Conservation (phyloP, 2,797 vertebrate genomes). For the Melanotaenia parkinsoni region DNA sequence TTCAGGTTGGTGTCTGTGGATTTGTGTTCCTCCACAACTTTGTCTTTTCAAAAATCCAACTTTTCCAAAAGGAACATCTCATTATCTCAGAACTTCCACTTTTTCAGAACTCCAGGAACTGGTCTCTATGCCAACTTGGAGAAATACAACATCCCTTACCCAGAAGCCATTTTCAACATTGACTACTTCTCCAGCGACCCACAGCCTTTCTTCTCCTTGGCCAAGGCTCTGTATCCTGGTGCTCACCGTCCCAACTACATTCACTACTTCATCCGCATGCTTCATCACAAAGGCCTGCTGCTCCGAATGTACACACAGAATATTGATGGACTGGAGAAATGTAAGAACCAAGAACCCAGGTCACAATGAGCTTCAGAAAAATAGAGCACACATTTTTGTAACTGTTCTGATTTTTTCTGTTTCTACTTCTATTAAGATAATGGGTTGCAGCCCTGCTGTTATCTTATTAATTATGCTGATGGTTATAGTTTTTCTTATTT, state of each 20-base stretch:
- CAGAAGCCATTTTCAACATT: constrained; percentile 85
- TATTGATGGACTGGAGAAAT: constrained; percentile 86
- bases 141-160: constrained; percentile 83
- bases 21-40: not conserved
- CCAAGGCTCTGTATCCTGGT: constrained; percentile 83
- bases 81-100: not conserved
- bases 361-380: not conserved
- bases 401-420: too few relatives aligned
- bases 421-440: too few relatives aligned
- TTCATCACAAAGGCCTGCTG: constrained; percentile 85
- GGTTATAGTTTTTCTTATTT: too few relatives aligned
- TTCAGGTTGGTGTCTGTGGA: constrained; percentile 76
- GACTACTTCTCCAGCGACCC: constrained; percentile 84
- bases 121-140: constrained; percentile 84
- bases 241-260: constrained; percentile 78
- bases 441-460: too few relatives aligned
- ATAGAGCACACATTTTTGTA: too few relatives aligned
- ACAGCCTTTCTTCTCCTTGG: constrained; percentile 84
- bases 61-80: not conserved
- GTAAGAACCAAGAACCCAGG: constrained; percentile 23
- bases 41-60: not conserved
- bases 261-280: constrained; percentile 82
- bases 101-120: constrained; percentile 82
- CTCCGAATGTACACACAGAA: constrained; percentile 88
- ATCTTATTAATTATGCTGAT: too few relatives aligned